Base-by-base conservation (phyloP, 2,113 vertebrate species). In the Campylomormyrus tamandua region DNA sequence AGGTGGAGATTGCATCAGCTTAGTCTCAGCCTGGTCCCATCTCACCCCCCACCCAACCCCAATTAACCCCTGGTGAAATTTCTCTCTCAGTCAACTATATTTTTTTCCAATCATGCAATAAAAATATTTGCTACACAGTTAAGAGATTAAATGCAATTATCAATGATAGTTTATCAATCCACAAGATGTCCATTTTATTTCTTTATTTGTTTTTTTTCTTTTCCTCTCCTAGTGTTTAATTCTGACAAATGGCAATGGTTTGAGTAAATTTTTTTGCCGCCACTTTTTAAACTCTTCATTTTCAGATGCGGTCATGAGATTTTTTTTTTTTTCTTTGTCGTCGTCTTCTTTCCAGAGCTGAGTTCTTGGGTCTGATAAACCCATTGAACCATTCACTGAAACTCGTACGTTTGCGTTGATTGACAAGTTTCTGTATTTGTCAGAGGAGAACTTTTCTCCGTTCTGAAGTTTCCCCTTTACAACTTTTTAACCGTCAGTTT, bases 381-480 rank as follows among this genome's bases (percentile, higher is more conserved):
- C n/a, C 85, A 87, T 17, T 53, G 85, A 87, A 87, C 85, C 85
- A 27, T 87, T 87, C 85, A 53, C 27, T 53, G 49, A 87, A 39
- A 87, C 50, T 86, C 83, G 3, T 39, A 35, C 31, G 17, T 87
- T 39, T 27, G n/a, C 27, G 85, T 19, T 87, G 50, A 87, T 87
- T 87, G 85, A 87, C 85, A 56, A 56, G 85, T 87, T 87, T 87
- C 85, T 87, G 27, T 87, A 87, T 87, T 87, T 87, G 85, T 87
- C 85, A 87, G 85, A 35, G 19, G 45, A 87, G 50, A 87, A 2
- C 35, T 87, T 87, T 87, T 87, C n/a, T 87, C 27, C 27, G 19
- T 46, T 31, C 85, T 53, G 13, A 35, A 87, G 50, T 87, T 87
- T 87, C 85, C 50, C 62, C 49, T 87, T 87, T 53, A 53, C 49